Conservation (phyloP, 30 jellyfish, hydroid and myxozoan genomes). For the Rhopilema esculentum region DNA sequence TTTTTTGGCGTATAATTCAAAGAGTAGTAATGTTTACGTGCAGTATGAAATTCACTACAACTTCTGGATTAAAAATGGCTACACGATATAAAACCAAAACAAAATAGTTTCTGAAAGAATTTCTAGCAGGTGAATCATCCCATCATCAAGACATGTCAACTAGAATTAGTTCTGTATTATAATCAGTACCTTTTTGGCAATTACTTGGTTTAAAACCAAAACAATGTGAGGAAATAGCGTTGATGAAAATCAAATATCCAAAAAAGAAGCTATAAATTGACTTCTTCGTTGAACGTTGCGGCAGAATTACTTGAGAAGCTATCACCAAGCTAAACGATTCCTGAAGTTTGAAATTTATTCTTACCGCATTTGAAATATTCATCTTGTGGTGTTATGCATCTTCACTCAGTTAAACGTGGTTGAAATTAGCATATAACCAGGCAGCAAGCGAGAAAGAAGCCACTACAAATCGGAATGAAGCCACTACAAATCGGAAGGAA, state of each 20-base stretch:
- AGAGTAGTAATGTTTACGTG: background rate
- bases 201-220: background rate
- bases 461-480: background rate
- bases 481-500: constrained; percentile 16
- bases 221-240: background rate
- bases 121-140: background rate
- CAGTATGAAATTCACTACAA: background rate
- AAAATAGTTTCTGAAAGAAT: background rate
- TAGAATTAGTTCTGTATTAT: too few species aligned
- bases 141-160: background rate
- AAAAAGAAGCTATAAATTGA: too few species aligned
- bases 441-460: background rate
- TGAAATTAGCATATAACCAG: background rate
- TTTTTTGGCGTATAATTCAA: background rate
- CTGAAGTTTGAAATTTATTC: background rate
- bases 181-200: background rate
- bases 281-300: background rate
- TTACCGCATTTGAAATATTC: background rate
- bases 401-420: background rate
- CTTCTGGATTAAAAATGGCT: background rate
- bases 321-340: background rate
- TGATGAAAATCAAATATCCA: too few species aligned
- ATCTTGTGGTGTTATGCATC: background rate
- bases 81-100: background rate
- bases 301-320: background rate